These are phyloP conservation scores for Steinernema hermaphroditum DNA, from an alignment of 2,888 invertebrate genomes.

Conservation along the genomic window DNA sequence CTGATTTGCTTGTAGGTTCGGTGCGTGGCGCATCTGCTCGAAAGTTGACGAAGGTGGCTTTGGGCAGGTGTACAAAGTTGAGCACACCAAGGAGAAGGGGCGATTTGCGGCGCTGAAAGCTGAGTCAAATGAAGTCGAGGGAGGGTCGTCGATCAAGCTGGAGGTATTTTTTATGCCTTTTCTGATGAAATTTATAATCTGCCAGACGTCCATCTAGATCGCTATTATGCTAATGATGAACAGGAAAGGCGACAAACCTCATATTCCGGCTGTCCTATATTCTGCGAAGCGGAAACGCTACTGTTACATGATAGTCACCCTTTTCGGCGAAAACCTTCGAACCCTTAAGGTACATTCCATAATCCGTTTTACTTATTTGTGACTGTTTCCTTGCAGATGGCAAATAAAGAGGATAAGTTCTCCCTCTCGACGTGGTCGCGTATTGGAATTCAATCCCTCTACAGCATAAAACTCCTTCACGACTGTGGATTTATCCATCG, in stretches of 20 bases:
- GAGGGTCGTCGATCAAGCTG: slow-evolving; percentile 58
- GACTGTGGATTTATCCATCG: slow-evolving; percentile 47
- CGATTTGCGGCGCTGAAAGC: slow-evolving; percentile 55
- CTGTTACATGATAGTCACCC: slow-evolving; percentile 58
- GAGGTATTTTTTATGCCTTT: no score
- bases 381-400: not conserved
- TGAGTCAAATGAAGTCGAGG: slow-evolving; percentile 56
- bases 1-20: slow-evolving; percentile 40
- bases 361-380: no score
- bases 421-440: slow-evolving; percentile 49
- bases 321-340: slow-evolving; percentile 54
- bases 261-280: slow-evolving; percentile 51
- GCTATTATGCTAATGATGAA: slow-evolving; percentile 46
- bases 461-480: slow-evolving; percentile 48
- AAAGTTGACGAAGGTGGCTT: slow-evolving; percentile 60
- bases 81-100: slow-evolving; percentile 29
- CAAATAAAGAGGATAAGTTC: slow-evolving; percentile 35
- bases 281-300: slow-evolving; percentile 50
- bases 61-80: slow-evolving; percentile 45
- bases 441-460: slow-evolving; percentile 52
- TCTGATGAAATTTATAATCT: no score
- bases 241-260: slow-evolving; percentile 47
- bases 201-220: no score
- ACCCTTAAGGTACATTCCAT: slow-evolving; percentile 36
- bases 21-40: slow-evolving; percentile 48